phyloP scores from a whole-genome alignment of 2,797 vertebrate species.

The Gephyroberyx darwinii region DNA sequence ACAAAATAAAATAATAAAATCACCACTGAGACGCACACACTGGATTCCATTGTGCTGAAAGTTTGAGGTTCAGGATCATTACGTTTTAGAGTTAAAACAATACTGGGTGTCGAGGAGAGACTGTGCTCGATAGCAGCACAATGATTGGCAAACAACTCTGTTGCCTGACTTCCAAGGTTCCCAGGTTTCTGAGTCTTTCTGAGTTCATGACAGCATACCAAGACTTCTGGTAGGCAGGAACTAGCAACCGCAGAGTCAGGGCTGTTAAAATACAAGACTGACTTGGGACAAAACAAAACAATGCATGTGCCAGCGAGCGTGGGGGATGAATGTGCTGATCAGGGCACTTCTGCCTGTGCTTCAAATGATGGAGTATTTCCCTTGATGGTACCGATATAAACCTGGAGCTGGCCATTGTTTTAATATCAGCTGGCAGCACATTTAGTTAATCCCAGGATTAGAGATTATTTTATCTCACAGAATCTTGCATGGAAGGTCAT shows the following conservation, averaged over 20 bases:
- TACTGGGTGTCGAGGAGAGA: slow-evolving; percentile 24
- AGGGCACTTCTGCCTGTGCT: slow-evolving; percentile 4
- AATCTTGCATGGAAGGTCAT: too few relatives aligned
- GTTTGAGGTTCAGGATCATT: slow-evolving; percentile 55
- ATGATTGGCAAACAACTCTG: slow-evolving; percentile 41
- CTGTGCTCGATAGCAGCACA: slow-evolving; percentile 37
- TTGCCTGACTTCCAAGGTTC: slow-evolving; percentile 6
- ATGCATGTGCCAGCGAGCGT: slow-evolving; percentile 8
- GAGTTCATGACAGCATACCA: slow-evolving; percentile 8
- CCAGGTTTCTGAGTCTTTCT: not conserved
- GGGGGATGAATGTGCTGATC: slow-evolving; percentile 13
- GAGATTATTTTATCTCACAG: not conserved
- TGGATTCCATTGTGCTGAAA: slow-evolving; percentile 28
- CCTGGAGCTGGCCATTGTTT: not conserved
- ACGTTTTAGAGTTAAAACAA: slow-evolving; percentile 48
- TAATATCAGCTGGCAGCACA: not conserved
- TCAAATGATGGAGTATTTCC: not conserved
- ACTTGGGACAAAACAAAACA: slow-evolving; percentile 24
- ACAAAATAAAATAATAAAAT: slow-evolving; percentile 32
- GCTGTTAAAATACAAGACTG: not conserved
- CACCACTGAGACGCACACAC: slow-evolving; percentile 29
- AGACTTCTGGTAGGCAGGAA: not conserved
- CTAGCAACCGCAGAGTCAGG: slow-evolving; percentile 15
- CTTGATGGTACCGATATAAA: not conserved
- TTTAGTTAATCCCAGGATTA: not conserved